Evolutionary conservation across 2,113 vertebrate species (phyloP), one percentile per base, ranked within the genome.

Genomic region (Nestor notabilis): DNA sequence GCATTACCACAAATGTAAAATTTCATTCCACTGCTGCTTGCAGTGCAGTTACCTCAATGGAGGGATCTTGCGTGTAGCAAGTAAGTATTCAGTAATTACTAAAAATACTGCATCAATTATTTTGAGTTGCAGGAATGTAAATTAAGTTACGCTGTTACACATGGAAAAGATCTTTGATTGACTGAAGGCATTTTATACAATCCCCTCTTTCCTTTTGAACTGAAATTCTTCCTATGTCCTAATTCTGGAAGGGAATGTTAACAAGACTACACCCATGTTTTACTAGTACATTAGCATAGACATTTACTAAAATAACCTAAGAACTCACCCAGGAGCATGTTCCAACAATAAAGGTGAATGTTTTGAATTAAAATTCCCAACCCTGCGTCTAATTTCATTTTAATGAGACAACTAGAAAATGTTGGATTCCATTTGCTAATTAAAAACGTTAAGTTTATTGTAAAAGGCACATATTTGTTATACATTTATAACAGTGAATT

Each of bases 351-450:
- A 95, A 96, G 41, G 29, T 77, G 29, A 93, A 89, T 91, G 31
- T 76, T 97, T 84, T 71, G n/a, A 96, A 81, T 95, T 94, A 89
- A 78, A 97, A 96, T 95, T 87, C 90, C 46, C 13, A 93, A 37
- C 10, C 10, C 33, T 93, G 17, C 23, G 86, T 61, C 39, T 96
- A 80, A 65, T 93, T 95, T 89, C 24, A 50, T 86, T 95, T 91
- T 95, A 87, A 92, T 90, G 31, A 53, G 79, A 71, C 31, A 71
- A 33, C 65, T 94, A 82, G 29, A 93, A 75, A 94, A 93, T 61
- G 6, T 21, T 90, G 31, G 21, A 61, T 95, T 95, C 52, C 19
- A 27, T 78, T 93, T 91, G 35, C 53, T 95, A 91, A 87, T 93
- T 84, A 44, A 47, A 93, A 81, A 10, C 28, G 56, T 55, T 60